Evolutionary conservation across 2,888 invertebrate species (phyloP).

Genomic region (Punctoribates punctum): DNA sequence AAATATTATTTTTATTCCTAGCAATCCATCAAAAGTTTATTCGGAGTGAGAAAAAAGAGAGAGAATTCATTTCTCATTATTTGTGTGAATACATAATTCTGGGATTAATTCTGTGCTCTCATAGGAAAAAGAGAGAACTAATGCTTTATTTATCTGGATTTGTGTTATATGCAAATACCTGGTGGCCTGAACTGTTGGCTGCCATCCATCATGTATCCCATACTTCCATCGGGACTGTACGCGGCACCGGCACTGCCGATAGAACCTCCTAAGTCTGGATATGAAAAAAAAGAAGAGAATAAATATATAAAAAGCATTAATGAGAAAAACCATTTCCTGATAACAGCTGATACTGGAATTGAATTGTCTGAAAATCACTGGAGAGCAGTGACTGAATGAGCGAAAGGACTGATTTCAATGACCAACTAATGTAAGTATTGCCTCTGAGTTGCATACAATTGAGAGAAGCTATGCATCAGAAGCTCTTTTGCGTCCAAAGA

Average conservation of each 20-base stretch:
- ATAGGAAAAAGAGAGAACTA: not conserved
- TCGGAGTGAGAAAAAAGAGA: not conserved
- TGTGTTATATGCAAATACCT: conserved; percentile 46
- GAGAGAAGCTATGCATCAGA: conserved; percentile 6
- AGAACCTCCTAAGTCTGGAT: conserved; percentile 47
- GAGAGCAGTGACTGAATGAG: conserved; percentile 27
- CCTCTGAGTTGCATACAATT: not conserved
- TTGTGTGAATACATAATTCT: conserved; percentile 2
- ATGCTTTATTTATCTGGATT: conserved; percentile 29
- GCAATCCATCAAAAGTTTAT: not conserved
- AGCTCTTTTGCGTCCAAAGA: conserved; percentile 38
- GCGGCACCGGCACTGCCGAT: conserved; percentile 55
- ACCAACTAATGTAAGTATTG: conserved; percentile 15
- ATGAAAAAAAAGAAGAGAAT: conserved; percentile 17
- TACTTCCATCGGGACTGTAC: conserved; percentile 95
- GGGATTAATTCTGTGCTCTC: not conserved
- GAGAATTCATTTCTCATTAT: not conserved
- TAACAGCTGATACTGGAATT: conserved; percentile 32
- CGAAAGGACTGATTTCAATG: conserved; percentile 17
- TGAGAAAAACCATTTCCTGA: conserved; percentile 38
- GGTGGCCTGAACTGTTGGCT: conserved; percentile 89
- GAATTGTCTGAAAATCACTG: conserved; percentile 44
- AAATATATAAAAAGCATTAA: conserved; percentile 40
- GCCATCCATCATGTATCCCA: conserved; percentile 88
- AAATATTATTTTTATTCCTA: not conserved